Conservation (phyloP, 1,140 invertebrate genomes). For the Cepaea nemoralis region DNA sequence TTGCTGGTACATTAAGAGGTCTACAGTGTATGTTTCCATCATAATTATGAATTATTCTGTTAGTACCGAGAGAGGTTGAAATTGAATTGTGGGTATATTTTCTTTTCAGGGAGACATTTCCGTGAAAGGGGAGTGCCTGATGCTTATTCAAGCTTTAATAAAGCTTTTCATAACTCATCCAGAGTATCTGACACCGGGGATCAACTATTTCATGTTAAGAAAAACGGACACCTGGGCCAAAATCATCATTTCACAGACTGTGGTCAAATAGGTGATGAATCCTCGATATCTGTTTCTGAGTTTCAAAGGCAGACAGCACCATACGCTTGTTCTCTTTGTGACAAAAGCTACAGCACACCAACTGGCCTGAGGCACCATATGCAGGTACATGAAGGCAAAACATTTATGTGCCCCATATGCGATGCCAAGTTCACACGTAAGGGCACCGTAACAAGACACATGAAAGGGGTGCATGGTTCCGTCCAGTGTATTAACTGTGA, state of each 20-base stretch:
- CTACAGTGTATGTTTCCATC: background rate
- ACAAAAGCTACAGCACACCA: background rate
- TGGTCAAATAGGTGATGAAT: background rate
- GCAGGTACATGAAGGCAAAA: conserved; percentile 1
- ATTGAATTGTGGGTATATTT: conserved; percentile 22
- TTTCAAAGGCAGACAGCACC: background rate
- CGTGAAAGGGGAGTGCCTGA: background rate
- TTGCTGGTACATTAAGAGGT: too few species aligned
- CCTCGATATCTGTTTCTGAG: background rate
- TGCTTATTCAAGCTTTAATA: background rate
- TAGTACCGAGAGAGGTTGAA: background rate
- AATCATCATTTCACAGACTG: background rate
- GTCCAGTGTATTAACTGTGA: conserved; percentile 1
- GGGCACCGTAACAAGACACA: conserved; percentile 7
- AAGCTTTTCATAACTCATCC: background rate
- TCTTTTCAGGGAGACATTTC: conserved; percentile 19
- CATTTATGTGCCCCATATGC: conserved; percentile 22
- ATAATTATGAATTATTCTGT: background rate
- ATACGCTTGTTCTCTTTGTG: conserved; percentile 10
- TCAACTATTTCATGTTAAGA: background rate
- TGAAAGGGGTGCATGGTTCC: background rate
- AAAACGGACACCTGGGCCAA: background rate
- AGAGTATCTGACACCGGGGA: background rate
- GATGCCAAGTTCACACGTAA: conserved; percentile 11
- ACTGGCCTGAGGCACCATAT: conserved; percentile 20